Evolutionary conservation across 2,797 vertebrate species (phyloP).

Genomic region (Scarus forsteni): DNA sequence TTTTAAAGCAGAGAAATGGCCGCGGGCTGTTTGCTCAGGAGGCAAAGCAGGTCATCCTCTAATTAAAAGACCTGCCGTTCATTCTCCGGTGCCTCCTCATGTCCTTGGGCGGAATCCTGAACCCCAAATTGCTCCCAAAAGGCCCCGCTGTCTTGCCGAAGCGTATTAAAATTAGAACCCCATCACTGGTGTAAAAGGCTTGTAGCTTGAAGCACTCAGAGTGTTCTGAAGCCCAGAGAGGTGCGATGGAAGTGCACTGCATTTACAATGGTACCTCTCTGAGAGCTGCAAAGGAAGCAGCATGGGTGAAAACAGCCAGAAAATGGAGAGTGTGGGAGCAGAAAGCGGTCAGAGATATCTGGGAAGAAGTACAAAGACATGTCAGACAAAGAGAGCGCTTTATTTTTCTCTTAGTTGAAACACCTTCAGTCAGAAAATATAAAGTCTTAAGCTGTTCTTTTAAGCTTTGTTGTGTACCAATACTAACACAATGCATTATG

Average conservation of each 20-base stretch:
- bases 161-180: neutral
- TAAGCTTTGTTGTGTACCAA: neutral
- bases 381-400: neutral
- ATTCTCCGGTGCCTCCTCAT: neutral
- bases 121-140: neutral
- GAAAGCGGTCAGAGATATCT: neutral
- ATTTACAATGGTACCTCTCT: neutral
- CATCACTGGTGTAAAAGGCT: neutral
- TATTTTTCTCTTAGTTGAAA: neutral
- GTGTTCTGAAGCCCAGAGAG: neutral
- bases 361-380: neutral
- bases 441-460: neutral
- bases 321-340: neutral
- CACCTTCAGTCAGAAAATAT: no score
- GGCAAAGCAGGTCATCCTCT: neutral
- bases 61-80: neutral
- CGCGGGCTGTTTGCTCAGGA: neutral
- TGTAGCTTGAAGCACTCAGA: neutral
- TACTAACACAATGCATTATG: neutral
- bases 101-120: neutral
- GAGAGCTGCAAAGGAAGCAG: neutral
- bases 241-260: neutral
- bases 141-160: neutral
- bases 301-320: neutral
- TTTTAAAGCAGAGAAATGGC: neutral